Evolutionary conservation across 2,888 invertebrate species (phyloP), one percentile per base, ranked within the genome.

Genomic region (Itoplectis maculator): DNA sequence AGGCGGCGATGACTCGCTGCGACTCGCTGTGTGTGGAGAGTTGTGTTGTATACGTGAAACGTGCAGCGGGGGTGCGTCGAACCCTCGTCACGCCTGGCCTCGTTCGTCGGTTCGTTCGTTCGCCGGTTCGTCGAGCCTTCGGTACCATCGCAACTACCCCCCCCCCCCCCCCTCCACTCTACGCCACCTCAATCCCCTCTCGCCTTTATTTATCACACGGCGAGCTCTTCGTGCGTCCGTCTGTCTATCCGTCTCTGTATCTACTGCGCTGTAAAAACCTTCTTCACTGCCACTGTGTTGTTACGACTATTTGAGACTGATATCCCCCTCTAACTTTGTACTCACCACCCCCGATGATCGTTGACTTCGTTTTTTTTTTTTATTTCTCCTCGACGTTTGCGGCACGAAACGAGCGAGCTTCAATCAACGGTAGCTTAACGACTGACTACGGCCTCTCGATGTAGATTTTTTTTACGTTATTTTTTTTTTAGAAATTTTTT

Each of bases 281-380:
- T 79, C 83, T 81, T 75, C 70, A 82, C 80, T 83, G 81, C 79
- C 83, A 79, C 73, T 84, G 61, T 80, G 78, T 85, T 80, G 78
- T 85, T 84, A 82, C 79, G 54, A 83, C 78, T 77, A 76, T 80
- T 75, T 82, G 73, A 85, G 85, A 85, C 83, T 85, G 83, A 85
- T 76, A 80, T 76, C 66, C 20, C 54, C 47, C 5, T 49, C 51
- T 40, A 37, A 40, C 37, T 6, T n/a, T 29, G 29, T 29, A 29
- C 5, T 29, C n/a, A n/a, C n/a, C n/a, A 29, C 29, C 29, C 29
- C n/a, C n/a, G n/a, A n/a, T n/a, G 29, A 29, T 2, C 29, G 29
- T 29, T 29, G 29, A 29, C 29, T 3, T 5, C 29, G 29, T 29
- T 29, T 29, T 29, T 29, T n/a, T n/a, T n/a, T n/a, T n/a, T n/a